Evolutionary conservation across 2,888 invertebrate genomes (phyloP).

Genomic region (Eurytoma adleriae): DNA sequence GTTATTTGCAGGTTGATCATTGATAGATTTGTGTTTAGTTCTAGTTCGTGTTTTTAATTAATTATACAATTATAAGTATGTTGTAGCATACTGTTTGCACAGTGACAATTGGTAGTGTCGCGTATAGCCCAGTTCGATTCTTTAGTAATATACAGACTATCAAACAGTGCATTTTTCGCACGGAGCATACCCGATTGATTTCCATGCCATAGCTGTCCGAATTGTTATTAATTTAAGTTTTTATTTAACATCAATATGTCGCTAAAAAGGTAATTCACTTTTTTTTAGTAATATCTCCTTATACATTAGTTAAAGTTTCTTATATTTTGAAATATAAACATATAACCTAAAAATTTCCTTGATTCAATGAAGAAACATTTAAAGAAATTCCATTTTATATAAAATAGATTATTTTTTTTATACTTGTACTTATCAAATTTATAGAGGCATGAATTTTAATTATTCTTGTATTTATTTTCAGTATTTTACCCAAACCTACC

Average conservation of each 20-base stretch:
- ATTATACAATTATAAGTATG: too few relatives aligned
- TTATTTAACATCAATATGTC: slow-evolving; percentile 39
- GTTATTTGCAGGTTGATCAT: too few relatives aligned
- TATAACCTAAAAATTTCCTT: not conserved
- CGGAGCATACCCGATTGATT: too few relatives aligned
- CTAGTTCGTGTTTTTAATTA: too few relatives aligned
- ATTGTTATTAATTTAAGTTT: too few relatives aligned
- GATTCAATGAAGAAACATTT: not conserved
- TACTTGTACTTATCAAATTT: not conserved
- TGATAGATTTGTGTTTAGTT: too few relatives aligned
- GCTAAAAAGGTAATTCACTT: slow-evolving; percentile 55
- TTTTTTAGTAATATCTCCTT: not conserved
- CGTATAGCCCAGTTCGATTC: too few relatives aligned
- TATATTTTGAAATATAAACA: not conserved
- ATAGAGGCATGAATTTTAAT: not conserved
- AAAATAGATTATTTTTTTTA: not conserved
- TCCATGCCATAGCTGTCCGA: too few relatives aligned
- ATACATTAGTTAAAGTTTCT: not conserved
- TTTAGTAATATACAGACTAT: too few relatives aligned
- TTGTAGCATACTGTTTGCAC: too few relatives aligned
- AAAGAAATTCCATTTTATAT: not conserved
- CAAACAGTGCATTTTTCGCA: too few relatives aligned
- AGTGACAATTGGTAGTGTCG: too few relatives aligned
- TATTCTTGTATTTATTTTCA: slow-evolving; percentile 72
- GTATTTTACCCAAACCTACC: slow-evolving; percentile 91